phyloP scores from a whole-genome alignment of 2,888 invertebrate genomes.

The Odontothrips loti region DNA sequence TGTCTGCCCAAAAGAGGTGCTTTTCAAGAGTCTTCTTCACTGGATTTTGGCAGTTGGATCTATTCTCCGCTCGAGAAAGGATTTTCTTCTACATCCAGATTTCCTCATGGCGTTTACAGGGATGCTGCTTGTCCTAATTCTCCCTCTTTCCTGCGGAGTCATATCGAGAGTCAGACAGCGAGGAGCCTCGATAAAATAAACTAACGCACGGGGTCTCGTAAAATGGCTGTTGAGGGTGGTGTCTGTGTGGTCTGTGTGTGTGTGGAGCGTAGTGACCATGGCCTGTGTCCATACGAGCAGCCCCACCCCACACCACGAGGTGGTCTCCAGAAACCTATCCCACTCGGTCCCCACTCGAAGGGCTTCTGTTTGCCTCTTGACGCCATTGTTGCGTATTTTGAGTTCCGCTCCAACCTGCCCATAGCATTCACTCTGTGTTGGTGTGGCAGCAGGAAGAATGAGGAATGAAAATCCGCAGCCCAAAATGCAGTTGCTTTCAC shows the following conservation, averaged over 20 bases:
- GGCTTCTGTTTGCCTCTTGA: constrained; percentile 19
- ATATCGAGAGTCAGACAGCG: background rate
- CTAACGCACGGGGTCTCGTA: background rate
- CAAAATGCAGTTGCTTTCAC: too few relatives aligned
- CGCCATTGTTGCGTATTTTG: constrained; percentile 22
- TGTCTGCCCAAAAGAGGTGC: too few relatives aligned
- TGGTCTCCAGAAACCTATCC: constrained; percentile 20
- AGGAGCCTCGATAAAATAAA: background rate
- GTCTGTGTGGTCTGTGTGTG: background rate
- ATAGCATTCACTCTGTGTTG: too few relatives aligned
- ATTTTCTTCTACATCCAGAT: too few relatives aligned
- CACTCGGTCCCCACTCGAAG: constrained; percentile 8
- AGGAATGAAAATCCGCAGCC: too few relatives aligned
- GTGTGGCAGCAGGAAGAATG: too few relatives aligned
- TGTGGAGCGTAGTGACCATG: background rate
- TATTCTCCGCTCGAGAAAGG: too few relatives aligned
- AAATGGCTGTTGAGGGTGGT: background rate
- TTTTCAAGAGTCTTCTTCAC: too few relatives aligned
- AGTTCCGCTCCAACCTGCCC: background rate
- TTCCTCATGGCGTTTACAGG: too few relatives aligned
- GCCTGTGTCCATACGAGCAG: background rate
- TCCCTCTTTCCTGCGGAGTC: background rate
- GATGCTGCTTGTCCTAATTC: background rate
- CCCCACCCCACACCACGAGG: background rate
- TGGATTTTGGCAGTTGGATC: too few relatives aligned